Conservation (phyloP, 2,797 vertebrate genomes). For the Danio albolineatus region DNA sequence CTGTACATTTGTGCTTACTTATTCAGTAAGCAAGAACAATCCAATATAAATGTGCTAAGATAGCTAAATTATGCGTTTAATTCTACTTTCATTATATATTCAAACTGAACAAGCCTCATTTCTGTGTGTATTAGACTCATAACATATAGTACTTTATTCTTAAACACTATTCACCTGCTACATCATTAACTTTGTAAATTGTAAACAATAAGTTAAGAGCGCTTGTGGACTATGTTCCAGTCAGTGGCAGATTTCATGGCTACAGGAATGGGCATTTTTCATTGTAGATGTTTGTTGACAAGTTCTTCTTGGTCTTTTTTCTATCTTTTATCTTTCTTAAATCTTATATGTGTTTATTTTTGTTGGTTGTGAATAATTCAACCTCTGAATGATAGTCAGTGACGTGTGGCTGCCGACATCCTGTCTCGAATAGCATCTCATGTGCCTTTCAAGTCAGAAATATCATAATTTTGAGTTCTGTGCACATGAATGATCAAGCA, state of each 20-base stretch:
- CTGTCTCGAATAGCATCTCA: not conserved
- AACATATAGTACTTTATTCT: no score
- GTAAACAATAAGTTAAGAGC: no score
- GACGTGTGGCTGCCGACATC: not conserved
- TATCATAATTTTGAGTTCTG: not conserved
- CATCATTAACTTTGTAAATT: no score
- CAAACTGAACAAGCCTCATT: not conserved
- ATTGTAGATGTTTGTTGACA: not conserved
- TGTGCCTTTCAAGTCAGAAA: not conserved
- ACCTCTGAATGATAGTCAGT: not conserved
- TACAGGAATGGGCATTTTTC: not conserved
- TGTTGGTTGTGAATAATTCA: not conserved
- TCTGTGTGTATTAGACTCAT: not conserved
- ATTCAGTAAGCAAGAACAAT: not conserved
- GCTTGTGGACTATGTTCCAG: not conserved
- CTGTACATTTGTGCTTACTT: not conserved
- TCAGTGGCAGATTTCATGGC: not conserved
- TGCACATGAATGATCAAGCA: not conserved
- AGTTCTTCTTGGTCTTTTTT: not conserved
- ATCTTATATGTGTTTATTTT: no score
- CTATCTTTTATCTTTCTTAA: not conserved
- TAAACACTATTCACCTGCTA: no score
- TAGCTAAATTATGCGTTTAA: not conserved
- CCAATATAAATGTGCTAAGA: not conserved
- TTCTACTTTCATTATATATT: not conserved